Percentiles rank a stretch among this genome's conserved stretches.
phyloP scores from a whole-genome alignment of 2,797 vertebrate genomes.

The Graptemys geographica region DNA sequence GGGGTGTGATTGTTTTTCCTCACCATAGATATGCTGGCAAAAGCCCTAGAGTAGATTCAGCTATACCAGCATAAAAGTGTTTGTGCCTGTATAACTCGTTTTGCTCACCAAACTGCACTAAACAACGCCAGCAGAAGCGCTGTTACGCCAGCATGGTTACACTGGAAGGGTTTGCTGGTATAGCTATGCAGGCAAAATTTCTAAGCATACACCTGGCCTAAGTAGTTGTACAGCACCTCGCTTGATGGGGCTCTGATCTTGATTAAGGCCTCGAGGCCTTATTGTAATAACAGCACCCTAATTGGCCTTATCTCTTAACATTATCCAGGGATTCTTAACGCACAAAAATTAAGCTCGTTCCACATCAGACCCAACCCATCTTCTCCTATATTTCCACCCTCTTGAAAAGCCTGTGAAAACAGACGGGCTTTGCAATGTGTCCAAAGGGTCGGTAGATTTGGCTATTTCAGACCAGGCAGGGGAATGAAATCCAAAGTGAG shows the following conservation, averaged over 20 bases:
- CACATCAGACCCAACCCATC: slow-evolving; percentile 13
- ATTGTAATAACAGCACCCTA: background rate
- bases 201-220: background rate
- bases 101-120: background rate
- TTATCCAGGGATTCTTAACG: background rate
- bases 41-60: background rate
- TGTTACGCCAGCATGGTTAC: rapidly evolving
- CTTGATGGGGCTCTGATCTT: background rate
- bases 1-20: rapidly evolving
- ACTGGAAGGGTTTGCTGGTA: background rate
- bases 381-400: background rate
- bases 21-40: background rate
- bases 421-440: background rate
- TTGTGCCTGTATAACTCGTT: background rate
- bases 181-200: background rate
- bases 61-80: background rate
- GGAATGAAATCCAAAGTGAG: background rate
- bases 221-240: background rate
- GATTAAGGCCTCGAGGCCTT: background rate
- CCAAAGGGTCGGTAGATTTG: rapidly evolving
- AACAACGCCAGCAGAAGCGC: background rate
- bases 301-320: background rate
- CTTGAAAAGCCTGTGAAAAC: background rate
- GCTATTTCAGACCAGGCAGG: background rate
- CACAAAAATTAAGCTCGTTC: background rate